A percentile compares a stretch with the other conserved stretches of the same genome.
Evolutionary conservation across 2,113 vertebrate species (phyloP).

Genomic region (Eolophus roseicapilla): DNA sequence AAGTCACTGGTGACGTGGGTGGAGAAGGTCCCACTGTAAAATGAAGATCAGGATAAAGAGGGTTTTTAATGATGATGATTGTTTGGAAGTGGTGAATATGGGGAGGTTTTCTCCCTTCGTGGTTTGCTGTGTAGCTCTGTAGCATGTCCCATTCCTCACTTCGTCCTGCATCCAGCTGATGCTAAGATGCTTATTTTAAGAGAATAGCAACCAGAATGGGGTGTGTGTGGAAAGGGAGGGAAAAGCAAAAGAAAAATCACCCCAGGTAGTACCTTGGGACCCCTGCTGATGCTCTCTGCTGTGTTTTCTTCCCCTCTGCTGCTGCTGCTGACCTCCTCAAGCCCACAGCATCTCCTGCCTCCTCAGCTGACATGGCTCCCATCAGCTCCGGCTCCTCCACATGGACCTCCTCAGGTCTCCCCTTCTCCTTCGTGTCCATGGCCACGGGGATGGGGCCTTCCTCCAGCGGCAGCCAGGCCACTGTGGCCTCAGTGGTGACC

Average conservation of each 20-base stretch:
- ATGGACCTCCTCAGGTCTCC: conserved; percentile 94
- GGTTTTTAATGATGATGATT: not conserved
- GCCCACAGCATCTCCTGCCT: conserved; percentile 93
- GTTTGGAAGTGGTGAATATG: not conserved
- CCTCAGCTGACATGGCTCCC: conserved; percentile 96
- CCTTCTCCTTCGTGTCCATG: conserved; percentile 97
- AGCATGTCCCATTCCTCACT: not conserved
- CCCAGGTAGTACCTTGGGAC: not conserved
- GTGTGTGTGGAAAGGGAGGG: not conserved
- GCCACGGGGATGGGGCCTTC: conserved; percentile 94
- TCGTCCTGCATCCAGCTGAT: not conserved
- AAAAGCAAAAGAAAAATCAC: conserved; percentile 21
- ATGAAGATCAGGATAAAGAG: not conserved
- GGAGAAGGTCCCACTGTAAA: not conserved
- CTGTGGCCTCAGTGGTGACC: conserved; percentile 92
- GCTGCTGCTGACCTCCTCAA: conserved; percentile 60
- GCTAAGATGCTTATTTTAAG: not conserved
- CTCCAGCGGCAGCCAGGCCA: conserved; percentile 93
- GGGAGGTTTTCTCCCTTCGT: not conserved
- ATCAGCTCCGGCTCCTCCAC: conserved; percentile 97
- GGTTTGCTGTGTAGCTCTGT: not conserved
- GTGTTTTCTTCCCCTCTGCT: conserved; percentile 53
- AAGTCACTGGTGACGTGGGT: not conserved
- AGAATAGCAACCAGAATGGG: not conserved
- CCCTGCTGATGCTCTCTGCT: conserved; percentile 54